Conservation (phyloP, 2,888 invertebrate genomes). For the Cerastoderma edule region DNA sequence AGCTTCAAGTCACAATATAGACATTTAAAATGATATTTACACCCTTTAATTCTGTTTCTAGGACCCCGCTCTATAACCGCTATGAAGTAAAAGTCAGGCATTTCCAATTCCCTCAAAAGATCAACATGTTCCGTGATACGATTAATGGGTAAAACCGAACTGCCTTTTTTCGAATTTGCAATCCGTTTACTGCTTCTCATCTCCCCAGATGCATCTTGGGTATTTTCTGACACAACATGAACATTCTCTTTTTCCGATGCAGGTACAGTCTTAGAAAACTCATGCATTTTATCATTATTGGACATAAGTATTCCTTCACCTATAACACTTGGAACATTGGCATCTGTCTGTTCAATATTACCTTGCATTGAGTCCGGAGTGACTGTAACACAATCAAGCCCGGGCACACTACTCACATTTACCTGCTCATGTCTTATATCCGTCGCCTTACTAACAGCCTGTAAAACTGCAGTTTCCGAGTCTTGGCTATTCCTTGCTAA, state of each 20-base stretch:
- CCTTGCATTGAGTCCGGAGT: too few relatives aligned
- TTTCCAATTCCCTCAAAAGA: slow-evolving; percentile 34
- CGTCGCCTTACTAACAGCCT: not conserved
- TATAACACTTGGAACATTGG: not conserved
- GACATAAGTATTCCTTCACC: not conserved
- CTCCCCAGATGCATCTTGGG: too few relatives aligned
- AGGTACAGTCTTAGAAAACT: too few relatives aligned
- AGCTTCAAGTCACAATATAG: slow-evolving; percentile 74
- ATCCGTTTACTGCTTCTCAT: too few relatives aligned
- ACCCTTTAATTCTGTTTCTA: slow-evolving; percentile 51
- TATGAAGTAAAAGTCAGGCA: slow-evolving; percentile 58
- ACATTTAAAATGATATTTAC: slow-evolving; percentile 73
- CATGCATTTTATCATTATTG: not conserved
- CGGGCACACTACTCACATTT: too few relatives aligned
- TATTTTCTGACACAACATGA: too few relatives aligned
- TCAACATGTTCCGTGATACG: not conserved
- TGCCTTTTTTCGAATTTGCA: not conserved
- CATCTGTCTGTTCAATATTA: too few relatives aligned
- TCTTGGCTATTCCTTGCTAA: not conserved
- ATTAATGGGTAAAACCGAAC: not conserved
- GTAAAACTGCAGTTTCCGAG: not conserved
- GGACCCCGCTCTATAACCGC: slow-evolving; percentile 23
- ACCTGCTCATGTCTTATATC: not conserved
- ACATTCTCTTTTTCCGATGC: too few relatives aligned
- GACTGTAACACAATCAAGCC: too few relatives aligned